Percentiles rank a stretch among this genome's conserved stretches.
phyloP scores from a whole-genome alignment of 2,797 vertebrate species.

The Microcaecilia unicolor region DNA sequence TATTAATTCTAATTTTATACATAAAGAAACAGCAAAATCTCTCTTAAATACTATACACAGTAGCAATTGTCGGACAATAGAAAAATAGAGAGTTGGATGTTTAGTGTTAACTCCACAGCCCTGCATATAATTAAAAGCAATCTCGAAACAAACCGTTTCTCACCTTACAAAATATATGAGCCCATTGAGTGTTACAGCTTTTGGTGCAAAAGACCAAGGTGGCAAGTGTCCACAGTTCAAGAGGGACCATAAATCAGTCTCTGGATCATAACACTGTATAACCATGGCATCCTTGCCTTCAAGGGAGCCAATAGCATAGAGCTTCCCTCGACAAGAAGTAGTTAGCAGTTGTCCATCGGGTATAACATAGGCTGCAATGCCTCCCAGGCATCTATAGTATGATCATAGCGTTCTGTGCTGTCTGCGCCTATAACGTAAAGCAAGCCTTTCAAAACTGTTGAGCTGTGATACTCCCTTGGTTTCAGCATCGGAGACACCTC shows the following conservation, averaged over 20 bases:
- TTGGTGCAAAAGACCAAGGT: constrained; percentile 88
- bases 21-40: too few species aligned
- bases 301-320: constrained; percentile 86
- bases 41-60: too few species aligned
- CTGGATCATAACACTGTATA: constrained; percentile 80
- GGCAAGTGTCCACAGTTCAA: constrained; percentile 85
- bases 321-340: constrained; percentile 73
- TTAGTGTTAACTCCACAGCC: too few species aligned
- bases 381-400: constrained; percentile 82
- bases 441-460: constrained; percentile 79
- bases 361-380: constrained; percentile 82
- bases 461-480: constrained; percentile 91
- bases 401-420: constrained; percentile 92
- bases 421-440: constrained; percentile 88
- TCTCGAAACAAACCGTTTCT: constrained; percentile 7
- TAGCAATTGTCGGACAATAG: too few species aligned
- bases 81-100: too few species aligned
- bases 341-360: constrained; percentile 95
- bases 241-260: constrained; percentile 72
- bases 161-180: constrained; percentile 92
- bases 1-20: too few species aligned
- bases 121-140: too few species aligned
- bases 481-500: constrained; percentile 93
- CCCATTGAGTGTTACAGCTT: constrained; percentile 84
- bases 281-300: constrained; percentile 86